Evolutionary conservation across 2,888 invertebrate species (phyloP), one percentile per base, ranked within the genome.

Genomic region (Digitonthophagus gazella): DNA sequence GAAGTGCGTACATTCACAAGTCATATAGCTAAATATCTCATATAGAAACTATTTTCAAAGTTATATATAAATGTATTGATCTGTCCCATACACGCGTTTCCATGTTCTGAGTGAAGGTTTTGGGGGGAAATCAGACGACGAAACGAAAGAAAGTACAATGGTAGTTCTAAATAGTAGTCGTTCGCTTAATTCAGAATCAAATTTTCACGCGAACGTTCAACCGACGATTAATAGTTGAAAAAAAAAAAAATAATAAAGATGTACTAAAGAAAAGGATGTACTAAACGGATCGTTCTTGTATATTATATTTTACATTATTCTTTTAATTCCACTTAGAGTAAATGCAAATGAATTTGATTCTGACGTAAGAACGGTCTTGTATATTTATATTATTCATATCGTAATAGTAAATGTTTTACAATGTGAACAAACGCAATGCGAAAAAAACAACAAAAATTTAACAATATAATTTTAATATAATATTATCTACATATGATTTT

Each of bases 391-490:
- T 64, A 64, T 20, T 65, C n/a, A n/a, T n/a, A n/a, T n/a, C n/a
- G n/a, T n/a, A 65, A 65, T 16, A 65, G 54, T 65, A 54, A 44
- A 18, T 19, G 15, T 61, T 61, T 61, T 61, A 61, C 61, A 61
- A 18, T 61, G 61, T 19, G 61, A 61, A 61, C 61, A 61, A 44
- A 54, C 44, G 15, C 15, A 54, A 65, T 65, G 57, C 72, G 71
- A 73, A 77, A n/a, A n/a, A 78, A 79, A 78, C 77, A 78, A 79
- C 77, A 75, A 78, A 80, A 80, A 79, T 80, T 80, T 81, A 81
- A 81, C 81, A 81, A 81, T 80, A 81, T 81, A 81, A 80, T 79
- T 80, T 76, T 79, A 77, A 79, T 79, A 79, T 81, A n/a, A n/a
- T n/a, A 81, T 81, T 80, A 61, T 81, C 81, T 81, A 81, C 80